These are phyloP conservation scores for Drosophila niveifrons DNA, from an alignment of 2,888 invertebrate genomes.

Conservation along the genomic window DNA sequence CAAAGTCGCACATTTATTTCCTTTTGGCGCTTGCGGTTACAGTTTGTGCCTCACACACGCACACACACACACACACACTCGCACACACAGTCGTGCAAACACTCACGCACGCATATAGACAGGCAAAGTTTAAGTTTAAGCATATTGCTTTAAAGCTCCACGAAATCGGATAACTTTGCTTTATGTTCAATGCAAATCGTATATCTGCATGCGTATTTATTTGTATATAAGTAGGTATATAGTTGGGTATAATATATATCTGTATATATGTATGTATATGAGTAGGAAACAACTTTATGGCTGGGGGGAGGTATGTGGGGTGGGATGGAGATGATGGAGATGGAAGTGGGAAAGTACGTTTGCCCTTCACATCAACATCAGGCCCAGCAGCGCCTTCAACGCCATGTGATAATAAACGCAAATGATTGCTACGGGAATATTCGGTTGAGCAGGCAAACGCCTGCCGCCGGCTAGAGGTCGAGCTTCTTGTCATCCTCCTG, in stretches of 20 bases:
- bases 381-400: conserved; percentile 36
- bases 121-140: conserved; percentile 57
- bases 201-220: conserved; percentile 5
- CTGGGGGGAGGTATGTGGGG: conserved; percentile 11
- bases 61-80: background rate
- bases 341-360: conserved; percentile 1
- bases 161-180: conserved; percentile 68
- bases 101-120: background rate
- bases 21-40: conserved; percentile 70
- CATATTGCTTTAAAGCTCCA: conserved; percentile 62
- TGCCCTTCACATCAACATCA: conserved; percentile 8
- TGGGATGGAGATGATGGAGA: background rate
- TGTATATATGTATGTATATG: background rate
- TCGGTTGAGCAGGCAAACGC: conserved; percentile 56
- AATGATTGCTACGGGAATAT: conserved; percentile 78
- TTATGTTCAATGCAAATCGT: conserved; percentile 58
- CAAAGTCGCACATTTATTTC: conserved; percentile 78
- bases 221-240: background rate
- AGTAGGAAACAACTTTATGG: conserved; percentile 35
- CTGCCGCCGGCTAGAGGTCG: conserved; percentile 44
- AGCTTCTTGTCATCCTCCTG: conserved; percentile 1
- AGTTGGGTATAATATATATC: conserved; percentile 4
- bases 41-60: conserved; percentile 50
- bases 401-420: conserved; percentile 76
- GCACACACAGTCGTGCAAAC: conserved; percentile 1